Evolutionary conservation across 2,888 invertebrate genomes (phyloP), one percentile per base, ranked within the genome.

Genomic region (Heliconius ismenius): DNA sequence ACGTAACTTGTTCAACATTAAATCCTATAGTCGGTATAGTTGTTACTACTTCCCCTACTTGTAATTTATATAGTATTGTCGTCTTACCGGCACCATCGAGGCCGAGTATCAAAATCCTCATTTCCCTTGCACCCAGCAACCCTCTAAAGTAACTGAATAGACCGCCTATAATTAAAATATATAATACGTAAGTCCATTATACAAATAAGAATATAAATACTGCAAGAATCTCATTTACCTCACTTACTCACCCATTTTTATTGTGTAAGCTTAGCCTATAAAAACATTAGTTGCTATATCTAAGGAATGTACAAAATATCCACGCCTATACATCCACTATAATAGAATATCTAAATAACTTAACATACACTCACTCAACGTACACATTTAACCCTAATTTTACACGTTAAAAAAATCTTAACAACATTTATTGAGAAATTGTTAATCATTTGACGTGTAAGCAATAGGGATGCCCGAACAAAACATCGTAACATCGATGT

Each of bases 41-140:
- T 73, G 99, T 99, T 39, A 99, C 99, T 76, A 99, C 99, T 95
- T 99, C 99, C 26, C 99, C 99, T 77, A 99, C 99, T 96, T 99
- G 99, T 86, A 99, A 95, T 94, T 98, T 97, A 93, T 99, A 99
- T 81, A 99, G 94, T 92, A 99, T 99, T 80, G 99, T 99, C 0
- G 99, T 99, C 95, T 99, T 99, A 82, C 99, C 99, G 89, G 99
- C 99, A 79, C 99, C 99, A 92, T 99, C 99, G 83, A 99, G 95
- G 9, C 99, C 99, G 77, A 99, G 95, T 90, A 99, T 99, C 84
- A 99, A 95, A 91, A 99, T 99, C 87, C 99, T 95, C 97, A 99
- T 98, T 95, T 99, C 99, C 86, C 99, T 97, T 81, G 98, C 98
- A 67, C 99, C 99, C 89, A 99, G 96, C 84, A 99, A 95, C 85